These are phyloP conservation scores for Syndactyla subalaris DNA, from an alignment of 2,797 vertebrate species.

Conservation along the genomic window DNA sequence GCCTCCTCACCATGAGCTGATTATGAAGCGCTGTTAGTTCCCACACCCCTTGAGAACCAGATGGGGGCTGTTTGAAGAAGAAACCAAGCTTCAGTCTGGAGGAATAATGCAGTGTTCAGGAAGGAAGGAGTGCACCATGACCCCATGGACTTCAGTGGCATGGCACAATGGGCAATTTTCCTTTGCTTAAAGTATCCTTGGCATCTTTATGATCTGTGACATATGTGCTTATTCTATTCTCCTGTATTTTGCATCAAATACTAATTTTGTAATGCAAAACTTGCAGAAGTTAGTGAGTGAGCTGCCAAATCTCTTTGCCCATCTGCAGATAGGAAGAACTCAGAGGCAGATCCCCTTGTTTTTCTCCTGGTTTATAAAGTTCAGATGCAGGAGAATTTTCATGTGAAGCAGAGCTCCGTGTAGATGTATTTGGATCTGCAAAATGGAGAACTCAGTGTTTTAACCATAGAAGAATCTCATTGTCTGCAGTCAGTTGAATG, in stretches of 20 bases:
- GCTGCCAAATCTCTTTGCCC: not conserved
- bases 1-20: not conserved
- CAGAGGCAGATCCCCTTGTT: not conserved
- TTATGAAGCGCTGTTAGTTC: not conserved
- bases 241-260: not conserved
- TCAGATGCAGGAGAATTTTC: not conserved
- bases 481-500: not conserved
- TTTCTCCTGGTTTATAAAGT: not conserved
- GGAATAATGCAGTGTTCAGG: not conserved
- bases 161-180: not conserved
- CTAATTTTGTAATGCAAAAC: not conserved
- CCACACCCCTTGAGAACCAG: not conserved
- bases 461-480: not conserved
- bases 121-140: not conserved
- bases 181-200: not conserved
- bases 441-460: not conserved
- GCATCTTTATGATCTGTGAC: not conserved
- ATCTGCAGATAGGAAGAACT: not conserved
- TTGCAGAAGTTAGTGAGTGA: not conserved
- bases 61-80: not conserved
- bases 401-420: not conserved
- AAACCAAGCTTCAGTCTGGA: not conserved
- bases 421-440: not conserved
- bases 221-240: not conserved
- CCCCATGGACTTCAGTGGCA: not conserved